These are phyloP conservation scores for Sciurus niger DNA, from an alignment of 2,113 vertebrate genomes.

Conservation along the genomic window DNA sequence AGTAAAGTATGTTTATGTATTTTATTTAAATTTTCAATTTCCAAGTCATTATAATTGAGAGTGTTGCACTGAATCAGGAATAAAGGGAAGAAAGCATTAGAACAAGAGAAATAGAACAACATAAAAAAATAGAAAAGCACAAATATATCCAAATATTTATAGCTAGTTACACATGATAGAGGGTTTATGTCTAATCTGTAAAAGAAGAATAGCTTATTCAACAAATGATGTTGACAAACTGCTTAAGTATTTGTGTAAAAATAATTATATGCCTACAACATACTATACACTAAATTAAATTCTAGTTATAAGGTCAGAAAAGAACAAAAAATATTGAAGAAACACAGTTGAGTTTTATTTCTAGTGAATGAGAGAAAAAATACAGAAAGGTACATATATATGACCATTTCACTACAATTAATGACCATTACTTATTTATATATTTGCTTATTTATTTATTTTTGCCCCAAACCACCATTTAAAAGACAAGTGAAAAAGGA, in stretches of 20 bases:
- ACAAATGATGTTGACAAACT: neutral
- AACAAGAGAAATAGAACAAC: slow-evolving; percentile 20
- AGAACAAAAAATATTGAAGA: neutral
- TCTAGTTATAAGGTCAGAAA: slow-evolving; percentile 20
- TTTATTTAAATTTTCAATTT: slow-evolving; percentile 41
- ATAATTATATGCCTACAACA: neutral
- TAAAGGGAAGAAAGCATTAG: neutral
- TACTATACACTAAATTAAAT: neutral
- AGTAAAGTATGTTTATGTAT: neutral
- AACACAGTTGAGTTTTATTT: neutral
- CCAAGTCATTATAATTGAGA: neutral
- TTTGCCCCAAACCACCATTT: neutral
- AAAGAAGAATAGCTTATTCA: slow-evolving; percentile 11
- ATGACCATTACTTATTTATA: neutral
- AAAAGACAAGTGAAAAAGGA: neutral
- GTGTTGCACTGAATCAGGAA: neutral
- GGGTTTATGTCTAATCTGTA: neutral
- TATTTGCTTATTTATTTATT: no score
- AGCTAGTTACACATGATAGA: neutral
- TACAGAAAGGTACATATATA: neutral
- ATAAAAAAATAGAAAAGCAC: neutral
- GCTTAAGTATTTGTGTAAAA: slow-evolving; percentile 1
- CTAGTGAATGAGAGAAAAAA: neutral
- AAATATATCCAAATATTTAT: neutral
- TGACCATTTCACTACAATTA: neutral